These are phyloP conservation scores for Drosophila asahinai DNA, from an alignment of 1,140 invertebrate species.

Conservation along the genomic window DNA sequence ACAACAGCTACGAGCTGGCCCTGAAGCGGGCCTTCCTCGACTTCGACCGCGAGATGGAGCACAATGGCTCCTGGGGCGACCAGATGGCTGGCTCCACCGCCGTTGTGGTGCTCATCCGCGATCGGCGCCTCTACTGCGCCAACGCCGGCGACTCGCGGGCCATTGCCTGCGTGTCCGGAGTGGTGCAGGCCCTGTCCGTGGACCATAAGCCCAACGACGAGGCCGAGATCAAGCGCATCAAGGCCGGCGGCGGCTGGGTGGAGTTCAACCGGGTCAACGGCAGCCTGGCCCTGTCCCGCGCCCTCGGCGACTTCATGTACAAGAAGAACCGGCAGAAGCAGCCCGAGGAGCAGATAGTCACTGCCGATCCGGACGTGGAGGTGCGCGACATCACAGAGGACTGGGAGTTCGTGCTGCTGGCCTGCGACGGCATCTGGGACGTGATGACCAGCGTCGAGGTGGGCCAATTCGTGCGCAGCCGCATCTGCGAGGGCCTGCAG, in stretches of 20 bases:
- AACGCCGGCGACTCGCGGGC: constrained; percentile 98
- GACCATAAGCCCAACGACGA: constrained; percentile 98
- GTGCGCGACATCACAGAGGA: constrained; percentile 92
- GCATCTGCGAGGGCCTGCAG: constrained; percentile 91
- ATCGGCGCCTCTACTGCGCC: constrained; percentile 94
- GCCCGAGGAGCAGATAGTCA: constrained; percentile 98
- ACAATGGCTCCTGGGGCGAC: constrained; percentile 93
- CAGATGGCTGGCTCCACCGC: constrained; percentile 98
- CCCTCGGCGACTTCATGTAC: constrained; percentile 98
- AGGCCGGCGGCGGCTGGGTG: constrained; percentile 97
- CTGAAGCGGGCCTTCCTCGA: constrained; percentile 95
- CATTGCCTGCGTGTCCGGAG: constrained; percentile 91
- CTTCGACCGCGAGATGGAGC: constrained; percentile 95
- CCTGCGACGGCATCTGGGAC: constrained; percentile 99
- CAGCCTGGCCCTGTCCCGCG: constrained; percentile 97
- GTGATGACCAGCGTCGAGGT: constrained; percentile 97
- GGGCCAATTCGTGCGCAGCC: constrained; percentile 93
- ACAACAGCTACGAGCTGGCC: constrained; percentile 55
- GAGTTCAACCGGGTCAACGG: constrained; percentile 99
- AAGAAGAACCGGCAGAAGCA: constrained; percentile 94
- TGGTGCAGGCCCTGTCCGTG: constrained; percentile 88
- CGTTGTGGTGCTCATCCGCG: constrained; percentile 93
- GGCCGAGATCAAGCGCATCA: constrained; percentile 93
- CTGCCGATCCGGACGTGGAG: constrained; percentile 97
- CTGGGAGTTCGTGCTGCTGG: constrained; percentile 98